Evolutionary conservation across 2,113 vertebrate species (phyloP).

Genomic region (Rattus norvegicus): GRCr8 NC_086026.1:40236001-40236500

Average conservation of each 20-base stretch:
- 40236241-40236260: background rate
- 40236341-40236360: background rate
- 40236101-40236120: background rate
- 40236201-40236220: background rate
- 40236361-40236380: background rate
- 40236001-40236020: background rate
- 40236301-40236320: background rate
- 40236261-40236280: too few relatives aligned
- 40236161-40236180: background rate
- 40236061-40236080: background rate
- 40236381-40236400: background rate
- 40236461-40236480: background rate
- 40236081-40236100: background rate
- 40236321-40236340: background rate
- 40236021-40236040: background rate
- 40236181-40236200: background rate
- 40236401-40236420: background rate
- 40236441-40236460: background rate
- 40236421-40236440: background rate
- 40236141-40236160: background rate
- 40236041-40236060: background rate
- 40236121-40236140: background rate
- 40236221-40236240: background rate
- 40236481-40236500: background rate
- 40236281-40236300: background rate